Conservation (phyloP, 92 coral and sea anemone genomes). For the Zoanthus sociatus region DNA sequence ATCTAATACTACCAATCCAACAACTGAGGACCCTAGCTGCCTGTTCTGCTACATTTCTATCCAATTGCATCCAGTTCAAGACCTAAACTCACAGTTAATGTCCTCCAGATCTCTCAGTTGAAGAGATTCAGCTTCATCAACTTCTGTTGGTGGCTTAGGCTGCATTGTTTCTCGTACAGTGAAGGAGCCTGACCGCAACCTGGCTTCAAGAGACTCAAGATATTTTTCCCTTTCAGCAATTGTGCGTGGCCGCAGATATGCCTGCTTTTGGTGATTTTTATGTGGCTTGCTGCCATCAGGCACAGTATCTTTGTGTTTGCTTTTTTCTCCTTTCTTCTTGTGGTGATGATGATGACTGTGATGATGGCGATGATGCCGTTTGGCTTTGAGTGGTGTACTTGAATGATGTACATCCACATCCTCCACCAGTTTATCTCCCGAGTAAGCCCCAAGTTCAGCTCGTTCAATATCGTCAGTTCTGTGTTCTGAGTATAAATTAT, state of each 20-base stretch:
- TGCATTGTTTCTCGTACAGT: conserved; percentile 37
- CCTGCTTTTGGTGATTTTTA: conserved; percentile 32
- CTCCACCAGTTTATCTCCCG: conserved; percentile 34
- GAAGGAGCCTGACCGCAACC: conserved; percentile 36
- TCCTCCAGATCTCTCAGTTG: conserved; percentile 30
- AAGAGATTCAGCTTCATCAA: conserved; percentile 34
- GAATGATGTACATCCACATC: conserved; percentile 31
- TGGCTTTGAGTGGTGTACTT: conserved; percentile 19
- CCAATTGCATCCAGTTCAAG: not conserved
- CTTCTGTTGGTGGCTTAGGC: conserved; percentile 8
- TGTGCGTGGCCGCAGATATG: conserved; percentile 38
- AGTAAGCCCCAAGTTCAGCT: conserved; percentile 32
- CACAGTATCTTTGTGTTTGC: not conserved
- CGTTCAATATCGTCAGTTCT: not conserved
- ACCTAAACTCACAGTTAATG: conserved; percentile 21
- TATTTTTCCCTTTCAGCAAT: conserved; percentile 44
- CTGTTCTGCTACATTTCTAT: no score
- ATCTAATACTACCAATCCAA: no score
- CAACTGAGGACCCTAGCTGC: no score
- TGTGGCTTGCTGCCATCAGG: conserved; percentile 5
- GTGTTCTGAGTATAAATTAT: conserved; percentile 37
- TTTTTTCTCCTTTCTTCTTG: not conserved
- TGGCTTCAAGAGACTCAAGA: conserved; percentile 38
- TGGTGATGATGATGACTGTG: conserved; percentile 38
- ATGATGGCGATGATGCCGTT: conserved; percentile 37